These are phyloP conservation scores for Pygmarrhopalites habei DNA, from an alignment of 1,140 invertebrate genomes.

Conservation along the genomic window DNA sequence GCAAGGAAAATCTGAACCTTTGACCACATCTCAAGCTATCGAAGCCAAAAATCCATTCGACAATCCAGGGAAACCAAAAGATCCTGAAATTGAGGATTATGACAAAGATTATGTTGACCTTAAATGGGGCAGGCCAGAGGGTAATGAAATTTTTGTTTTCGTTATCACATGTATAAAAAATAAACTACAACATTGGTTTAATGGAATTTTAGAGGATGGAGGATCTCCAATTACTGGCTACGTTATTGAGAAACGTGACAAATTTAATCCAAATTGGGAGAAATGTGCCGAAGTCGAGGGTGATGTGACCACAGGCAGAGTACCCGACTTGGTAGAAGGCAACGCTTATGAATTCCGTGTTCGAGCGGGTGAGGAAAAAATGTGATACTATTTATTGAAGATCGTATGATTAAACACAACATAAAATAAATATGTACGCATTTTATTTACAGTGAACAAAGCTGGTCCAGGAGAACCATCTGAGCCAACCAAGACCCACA, in stretches of 20 bases:
- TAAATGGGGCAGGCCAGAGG: constrained; percentile 78
- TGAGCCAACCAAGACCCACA: constrained; percentile 75
- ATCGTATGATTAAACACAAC: too few relatives aligned
- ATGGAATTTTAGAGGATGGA: too few relatives aligned
- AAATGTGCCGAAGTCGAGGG: constrained; percentile 76
- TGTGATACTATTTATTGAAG: too few relatives aligned
- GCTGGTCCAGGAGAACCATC: constrained; percentile 86
- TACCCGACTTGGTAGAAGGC: constrained; percentile 82
- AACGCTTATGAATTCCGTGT: constrained; percentile 91
- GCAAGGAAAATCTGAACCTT: constrained; percentile 89
- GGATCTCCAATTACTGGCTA: constrained; percentile 86
- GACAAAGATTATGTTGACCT: constrained; percentile 89
- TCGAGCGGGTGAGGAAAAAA: too few relatives aligned
- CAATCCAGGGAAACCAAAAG: constrained; percentile 74
- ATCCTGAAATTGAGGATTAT: constrained; percentile 82
- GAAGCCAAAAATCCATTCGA: constrained; percentile 98
- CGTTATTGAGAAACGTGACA: constrained; percentile 92
- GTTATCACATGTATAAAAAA: too few relatives aligned
- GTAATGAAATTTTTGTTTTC: too few relatives aligned
- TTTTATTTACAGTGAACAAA: too few relatives aligned
- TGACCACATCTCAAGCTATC: constrained; percentile 77
- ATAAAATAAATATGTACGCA: too few relatives aligned
- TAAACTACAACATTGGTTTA: too few relatives aligned
- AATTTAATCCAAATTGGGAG: constrained; percentile 79
- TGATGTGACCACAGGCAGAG: constrained; percentile 71